These are phyloP conservation scores for Catostomus latipinnis DNA, from an alignment of 2,797 vertebrate species.

Conservation along the genomic window DNA sequence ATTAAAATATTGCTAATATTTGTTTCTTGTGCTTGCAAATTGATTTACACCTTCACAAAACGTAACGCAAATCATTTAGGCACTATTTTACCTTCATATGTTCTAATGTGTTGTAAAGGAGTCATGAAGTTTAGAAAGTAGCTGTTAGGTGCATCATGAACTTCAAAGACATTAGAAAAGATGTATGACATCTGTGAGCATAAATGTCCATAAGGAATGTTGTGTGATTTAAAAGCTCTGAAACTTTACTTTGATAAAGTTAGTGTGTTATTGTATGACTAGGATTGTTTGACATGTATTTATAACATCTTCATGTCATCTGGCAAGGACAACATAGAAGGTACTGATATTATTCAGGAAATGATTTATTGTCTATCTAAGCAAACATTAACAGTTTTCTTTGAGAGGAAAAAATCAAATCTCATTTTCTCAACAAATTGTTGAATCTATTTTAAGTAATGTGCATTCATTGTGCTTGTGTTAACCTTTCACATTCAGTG, in stretches of 20 bases:
- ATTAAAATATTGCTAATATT: no score
- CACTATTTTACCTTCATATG: no score
- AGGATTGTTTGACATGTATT: conserved; percentile 31
- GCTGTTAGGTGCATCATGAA: not conserved
- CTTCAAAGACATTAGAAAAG: conserved; percentile 2
- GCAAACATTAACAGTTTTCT: conserved; percentile 26
- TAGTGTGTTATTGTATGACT: not conserved
- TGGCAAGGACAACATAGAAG: conserved; percentile 11
- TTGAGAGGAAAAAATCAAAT: conserved; percentile 38
- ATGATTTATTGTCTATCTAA: conserved; percentile 28
- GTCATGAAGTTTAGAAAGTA: conserved; percentile 1
- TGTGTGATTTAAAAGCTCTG: conserved; percentile 9
- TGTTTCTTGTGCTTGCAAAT: no score
- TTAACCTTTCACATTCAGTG: conserved; percentile 43
- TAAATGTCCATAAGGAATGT: not conserved
- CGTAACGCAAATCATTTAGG: no score
- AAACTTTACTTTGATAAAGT: conserved; percentile 23
- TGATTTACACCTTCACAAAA: no score
- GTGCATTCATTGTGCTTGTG: conserved; percentile 66
- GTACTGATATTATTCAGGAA: conserved; percentile 50
- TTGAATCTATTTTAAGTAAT: conserved; percentile 69
- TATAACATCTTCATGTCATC: conserved; percentile 29
- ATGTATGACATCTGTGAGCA: conserved; percentile 24
- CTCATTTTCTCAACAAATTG: conserved; percentile 67
- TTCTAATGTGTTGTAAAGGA: conserved; percentile 13